Evolutionary conservation across 2,888 invertebrate genomes (phyloP).

Genomic region (Exocentrus adspersus): DNA sequence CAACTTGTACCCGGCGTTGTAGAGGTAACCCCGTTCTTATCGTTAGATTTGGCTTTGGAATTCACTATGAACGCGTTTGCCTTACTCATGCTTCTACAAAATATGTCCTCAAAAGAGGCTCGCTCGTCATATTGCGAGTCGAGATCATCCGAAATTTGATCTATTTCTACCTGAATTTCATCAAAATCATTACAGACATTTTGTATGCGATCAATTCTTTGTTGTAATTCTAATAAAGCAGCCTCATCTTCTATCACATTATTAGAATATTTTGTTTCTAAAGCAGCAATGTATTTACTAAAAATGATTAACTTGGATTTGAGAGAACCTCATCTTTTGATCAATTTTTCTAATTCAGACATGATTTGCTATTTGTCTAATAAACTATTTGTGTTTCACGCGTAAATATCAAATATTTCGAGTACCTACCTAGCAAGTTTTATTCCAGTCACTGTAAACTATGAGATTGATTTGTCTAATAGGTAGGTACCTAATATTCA

Average conservation of each 20-base stretch:
- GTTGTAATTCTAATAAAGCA: slow-evolving; percentile 16
- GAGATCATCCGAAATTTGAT: not conserved
- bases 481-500: too few relatives aligned
- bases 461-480: too few relatives aligned
- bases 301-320: slow-evolving; percentile 3
- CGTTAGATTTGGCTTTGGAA: not conserved
- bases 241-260: not conserved
- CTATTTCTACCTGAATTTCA: slow-evolving; percentile 10
- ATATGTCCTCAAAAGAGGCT: not conserved
- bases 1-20: too few relatives aligned
- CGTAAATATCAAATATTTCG: too few relatives aligned
- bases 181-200: slow-evolving; percentile 13
- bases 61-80: not conserved
- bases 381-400: too few relatives aligned
- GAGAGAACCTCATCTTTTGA: slow-evolving; percentile 1
- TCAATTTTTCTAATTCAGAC: slow-evolving; percentile 1
- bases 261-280: not conserved
- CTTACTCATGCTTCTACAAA: not conserved
- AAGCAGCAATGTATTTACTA: not conserved
- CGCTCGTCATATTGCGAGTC: not conserved
- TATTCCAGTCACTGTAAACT: too few relatives aligned
- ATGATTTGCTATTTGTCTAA: too few relatives aligned
- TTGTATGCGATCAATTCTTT: slow-evolving; percentile 5
- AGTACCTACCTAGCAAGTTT: too few relatives aligned
- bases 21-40: too few relatives aligned